Percentiles rank a stretch among this genome's conserved stretches.
Evolutionary conservation across 2,797 vertebrate species (phyloP).

Genomic region (Fundulus diaphanus): DNA sequence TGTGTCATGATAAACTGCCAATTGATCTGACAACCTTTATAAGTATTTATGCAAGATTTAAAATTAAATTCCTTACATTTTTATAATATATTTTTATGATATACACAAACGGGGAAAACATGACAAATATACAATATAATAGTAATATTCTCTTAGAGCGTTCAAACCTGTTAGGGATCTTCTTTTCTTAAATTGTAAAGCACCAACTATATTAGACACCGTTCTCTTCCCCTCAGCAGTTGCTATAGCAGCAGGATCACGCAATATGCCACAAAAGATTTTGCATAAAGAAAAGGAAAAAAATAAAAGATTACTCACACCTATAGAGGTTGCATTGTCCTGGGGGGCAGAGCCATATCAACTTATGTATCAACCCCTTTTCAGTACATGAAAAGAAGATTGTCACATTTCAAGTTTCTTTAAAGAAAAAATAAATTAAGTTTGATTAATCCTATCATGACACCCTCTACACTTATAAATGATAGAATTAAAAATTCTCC

Average conservation of each 20-base stretch:
- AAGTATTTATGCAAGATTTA: neutral
- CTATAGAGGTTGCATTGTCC: neutral
- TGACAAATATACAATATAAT: neutral
- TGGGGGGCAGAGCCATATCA: neutral
- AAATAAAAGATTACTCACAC: neutral
- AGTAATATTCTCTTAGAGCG: neutral
- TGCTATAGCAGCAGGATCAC: constrained; percentile 54
- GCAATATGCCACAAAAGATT: constrained; percentile 16
- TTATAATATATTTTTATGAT: neutral
- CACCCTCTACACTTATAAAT: no score
- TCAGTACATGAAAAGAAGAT: neutral
- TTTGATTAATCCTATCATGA: no score
- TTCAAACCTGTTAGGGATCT: constrained; percentile 4
- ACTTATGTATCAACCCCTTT: neutral
- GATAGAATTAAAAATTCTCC: no score
- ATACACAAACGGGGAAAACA: neutral
- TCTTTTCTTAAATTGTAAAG: constrained; percentile 37
- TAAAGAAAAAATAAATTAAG: no score
- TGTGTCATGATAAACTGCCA: neutral
- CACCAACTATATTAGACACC: constrained; percentile 28
- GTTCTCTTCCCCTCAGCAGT: constrained; percentile 22
- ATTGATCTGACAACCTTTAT: neutral
- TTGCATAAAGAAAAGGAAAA: constrained; percentile 8
- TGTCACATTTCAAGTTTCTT: neutral
- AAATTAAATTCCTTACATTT: neutral